A percentile compares a stretch with the other conserved stretches of the same genome.
Evolutionary conservation across 35 echinoderm and acorn worm species (phyloP).

Genomic region (Apostichopus japonicus): DNA sequence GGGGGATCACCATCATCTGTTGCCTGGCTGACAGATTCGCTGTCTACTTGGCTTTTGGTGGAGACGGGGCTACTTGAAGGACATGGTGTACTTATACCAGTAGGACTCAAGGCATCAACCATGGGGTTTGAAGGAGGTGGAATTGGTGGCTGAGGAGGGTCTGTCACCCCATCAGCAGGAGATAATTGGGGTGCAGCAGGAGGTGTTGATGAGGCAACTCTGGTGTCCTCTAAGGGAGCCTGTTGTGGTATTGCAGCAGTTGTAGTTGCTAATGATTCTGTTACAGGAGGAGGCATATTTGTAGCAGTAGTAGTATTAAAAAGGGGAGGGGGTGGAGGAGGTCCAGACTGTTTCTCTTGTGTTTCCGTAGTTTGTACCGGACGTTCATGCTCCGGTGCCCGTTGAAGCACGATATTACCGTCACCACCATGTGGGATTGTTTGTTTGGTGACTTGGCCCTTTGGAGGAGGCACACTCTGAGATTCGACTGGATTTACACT

Average conservation of each 20-base stretch:
- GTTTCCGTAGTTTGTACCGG: neutral
- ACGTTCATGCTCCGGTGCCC: slow-evolving; percentile 12
- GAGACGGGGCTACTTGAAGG: slow-evolving; percentile 31
- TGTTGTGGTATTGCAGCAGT: slow-evolving; percentile 30
- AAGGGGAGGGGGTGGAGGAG: neutral
- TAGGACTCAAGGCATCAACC: slow-evolving; percentile 52
- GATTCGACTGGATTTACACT: neutral
- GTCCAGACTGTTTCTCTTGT: neutral
- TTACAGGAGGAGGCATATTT: neutral
- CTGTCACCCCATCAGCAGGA: neutral
- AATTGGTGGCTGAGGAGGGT: slow-evolving; percentile 50
- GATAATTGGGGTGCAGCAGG: neutral
- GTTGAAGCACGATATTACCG: slow-evolving; percentile 40
- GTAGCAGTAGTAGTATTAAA: neutral
- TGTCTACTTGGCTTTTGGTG: slow-evolving; percentile 8
- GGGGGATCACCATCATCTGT: slow-evolving; percentile 20
- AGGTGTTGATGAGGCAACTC: neutral
- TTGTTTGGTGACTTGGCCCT: neutral
- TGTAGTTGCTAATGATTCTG: neutral
- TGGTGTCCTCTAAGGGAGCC: neutral
- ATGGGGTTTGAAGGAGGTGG: slow-evolving; percentile 50
- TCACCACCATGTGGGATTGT: neutral
- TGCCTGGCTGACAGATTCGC: neutral
- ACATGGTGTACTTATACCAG: slow-evolving; percentile 19
- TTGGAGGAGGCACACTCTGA: neutral